phyloP scores from a whole-genome alignment of 2,888 invertebrate genomes.

The Poecilus cupreus region DNA sequence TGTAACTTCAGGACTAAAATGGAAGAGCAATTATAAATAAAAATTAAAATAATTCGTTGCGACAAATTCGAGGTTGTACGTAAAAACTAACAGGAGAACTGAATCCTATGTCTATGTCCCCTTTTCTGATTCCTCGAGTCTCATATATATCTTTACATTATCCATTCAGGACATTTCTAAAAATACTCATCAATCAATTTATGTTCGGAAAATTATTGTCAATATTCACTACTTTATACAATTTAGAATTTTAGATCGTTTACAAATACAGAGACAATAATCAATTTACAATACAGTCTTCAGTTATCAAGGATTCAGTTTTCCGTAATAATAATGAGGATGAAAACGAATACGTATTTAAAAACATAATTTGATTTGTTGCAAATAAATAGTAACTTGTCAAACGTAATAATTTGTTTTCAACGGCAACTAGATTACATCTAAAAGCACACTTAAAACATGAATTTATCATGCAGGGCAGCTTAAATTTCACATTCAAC shows the following conservation, averaged over 20 bases:
- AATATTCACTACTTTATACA: conserved; percentile 32
- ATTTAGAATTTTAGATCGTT: background rate
- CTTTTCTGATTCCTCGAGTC: background rate
- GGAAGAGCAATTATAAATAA: conserved; percentile 16
- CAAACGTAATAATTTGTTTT: too few relatives aligned
- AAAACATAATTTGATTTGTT: background rate
- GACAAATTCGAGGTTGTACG: background rate
- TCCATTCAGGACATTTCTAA: background rate
- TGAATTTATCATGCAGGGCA: conserved; percentile 22
- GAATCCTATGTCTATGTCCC: background rate
- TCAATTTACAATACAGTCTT: background rate
- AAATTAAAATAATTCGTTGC: conserved; percentile 2
- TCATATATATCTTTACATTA: background rate
- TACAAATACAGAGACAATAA: background rate
- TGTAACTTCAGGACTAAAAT: background rate
- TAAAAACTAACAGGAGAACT: background rate
- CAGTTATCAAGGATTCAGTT: conserved; percentile 22
- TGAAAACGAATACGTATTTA: background rate
- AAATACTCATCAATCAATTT: background rate
- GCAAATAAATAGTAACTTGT: background rate
- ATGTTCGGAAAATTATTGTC: conserved; percentile 14
- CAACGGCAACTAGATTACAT: conserved; percentile 5
- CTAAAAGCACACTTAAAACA: conserved; percentile 12
- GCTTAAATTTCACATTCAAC: conserved; percentile 43
- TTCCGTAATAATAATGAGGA: conserved; percentile 1